A percentile compares a stretch with the other conserved stretches of the same genome.
Evolutionary conservation across 2,113 vertebrate genomes (phyloP).

Genomic region (Actenoides lindsayi): DNA sequence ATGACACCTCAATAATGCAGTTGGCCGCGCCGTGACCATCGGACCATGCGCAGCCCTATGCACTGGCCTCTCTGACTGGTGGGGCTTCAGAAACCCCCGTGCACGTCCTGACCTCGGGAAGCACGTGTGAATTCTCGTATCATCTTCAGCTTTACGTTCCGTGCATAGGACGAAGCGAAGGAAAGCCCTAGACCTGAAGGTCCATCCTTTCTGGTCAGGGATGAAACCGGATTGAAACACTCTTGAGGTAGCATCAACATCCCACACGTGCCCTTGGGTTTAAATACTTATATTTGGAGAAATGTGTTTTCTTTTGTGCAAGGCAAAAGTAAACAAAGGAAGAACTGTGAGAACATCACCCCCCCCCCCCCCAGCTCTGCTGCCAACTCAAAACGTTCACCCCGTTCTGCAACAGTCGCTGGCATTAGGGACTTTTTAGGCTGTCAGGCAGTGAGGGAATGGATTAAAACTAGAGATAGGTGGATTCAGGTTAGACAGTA

Average conservation of each 20-base stretch:
- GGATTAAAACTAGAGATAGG: too few species aligned
- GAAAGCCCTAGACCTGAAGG: not conserved
- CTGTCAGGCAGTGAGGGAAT: too few species aligned
- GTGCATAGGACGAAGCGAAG: rapidly evolving
- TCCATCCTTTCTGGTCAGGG: not conserved
- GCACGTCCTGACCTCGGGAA: rapidly evolving
- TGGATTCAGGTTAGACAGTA: too few species aligned
- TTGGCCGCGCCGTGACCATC: not conserved
- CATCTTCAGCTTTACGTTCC: not conserved
- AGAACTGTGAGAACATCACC: not conserved
- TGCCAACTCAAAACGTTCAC: not conserved
- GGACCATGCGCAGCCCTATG: not conserved
- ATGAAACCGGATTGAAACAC: not conserved
- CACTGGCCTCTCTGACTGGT: not conserved
- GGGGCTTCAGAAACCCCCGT: rapidly evolving
- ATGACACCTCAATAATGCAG: not conserved
- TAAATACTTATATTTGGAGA: not conserved
- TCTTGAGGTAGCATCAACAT: not conserved
- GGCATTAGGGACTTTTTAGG: not conserved
- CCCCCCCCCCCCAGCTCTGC: not conserved
- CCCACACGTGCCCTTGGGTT: not conserved
- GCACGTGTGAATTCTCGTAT: rapidly evolving
- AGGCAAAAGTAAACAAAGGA: not conserved
- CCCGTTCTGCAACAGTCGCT: rapidly evolving
- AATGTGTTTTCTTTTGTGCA: not conserved